Evolutionary conservation across 2,888 invertebrate genomes (phyloP).

Genomic region (Ophioninae sp.): DNA sequence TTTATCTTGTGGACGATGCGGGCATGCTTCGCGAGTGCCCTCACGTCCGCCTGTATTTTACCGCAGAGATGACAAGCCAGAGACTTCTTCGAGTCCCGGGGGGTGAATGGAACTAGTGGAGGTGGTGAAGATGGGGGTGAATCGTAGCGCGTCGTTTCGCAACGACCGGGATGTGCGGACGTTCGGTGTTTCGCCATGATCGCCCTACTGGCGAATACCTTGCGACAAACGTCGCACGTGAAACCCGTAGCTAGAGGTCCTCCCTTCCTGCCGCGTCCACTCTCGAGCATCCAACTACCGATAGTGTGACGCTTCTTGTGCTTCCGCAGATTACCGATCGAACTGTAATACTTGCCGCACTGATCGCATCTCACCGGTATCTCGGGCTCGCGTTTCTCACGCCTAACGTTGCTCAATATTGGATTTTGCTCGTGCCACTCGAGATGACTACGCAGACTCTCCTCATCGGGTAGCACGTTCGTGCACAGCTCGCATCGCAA

Average conservation of each 20-base stretch:
- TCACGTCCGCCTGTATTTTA: constrained; percentile 85
- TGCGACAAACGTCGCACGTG: constrained; percentile 80
- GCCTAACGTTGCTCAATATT: constrained; percentile 67
- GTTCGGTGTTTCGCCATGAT: constrained; percentile 80
- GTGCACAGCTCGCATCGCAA: constrained; percentile 82
- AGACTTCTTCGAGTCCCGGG: constrained; percentile 68
- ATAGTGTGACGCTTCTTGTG: constrained; percentile 83
- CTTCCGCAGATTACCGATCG: constrained; percentile 83
- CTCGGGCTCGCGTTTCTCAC: constrained; percentile 52
- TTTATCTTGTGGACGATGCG: constrained; percentile 82
- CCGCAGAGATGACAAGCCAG: constrained; percentile 85
- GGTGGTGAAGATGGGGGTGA: constrained; percentile 48
- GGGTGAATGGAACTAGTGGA: background rate
- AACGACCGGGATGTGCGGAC: constrained; percentile 60
- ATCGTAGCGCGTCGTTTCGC: constrained; percentile 34
- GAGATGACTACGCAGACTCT: constrained; percentile 81
- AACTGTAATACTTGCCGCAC: constrained; percentile 85
- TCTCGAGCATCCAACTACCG: background rate
- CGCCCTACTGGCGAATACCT: constrained; percentile 78
- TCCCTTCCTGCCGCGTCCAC: constrained; percentile 34
- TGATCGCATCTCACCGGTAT: constrained; percentile 82
- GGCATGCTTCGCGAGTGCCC: constrained; percentile 85
- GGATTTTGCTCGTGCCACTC: constrained; percentile 81
- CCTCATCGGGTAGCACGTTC: constrained; percentile 81
- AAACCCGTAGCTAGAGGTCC: constrained; percentile 59